Evolutionary conservation across 2,797 vertebrate genomes (phyloP).

Genomic region (Gymnothorax javanicus): DNA sequence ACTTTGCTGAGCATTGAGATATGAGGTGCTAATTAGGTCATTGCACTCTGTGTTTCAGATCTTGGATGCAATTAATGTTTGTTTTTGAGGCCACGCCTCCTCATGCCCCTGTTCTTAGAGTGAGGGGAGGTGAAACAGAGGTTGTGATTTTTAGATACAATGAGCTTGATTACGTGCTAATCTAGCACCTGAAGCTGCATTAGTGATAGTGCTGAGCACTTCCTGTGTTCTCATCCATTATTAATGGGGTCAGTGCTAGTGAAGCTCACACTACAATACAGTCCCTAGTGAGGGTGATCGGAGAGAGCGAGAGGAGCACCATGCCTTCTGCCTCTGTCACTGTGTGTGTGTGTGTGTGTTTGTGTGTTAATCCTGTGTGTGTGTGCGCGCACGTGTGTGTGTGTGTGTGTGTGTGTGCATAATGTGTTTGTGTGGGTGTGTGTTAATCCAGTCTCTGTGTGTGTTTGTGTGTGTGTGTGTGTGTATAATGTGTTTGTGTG

Average conservation of each 20-base stretch:
- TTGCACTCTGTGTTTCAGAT: background rate
- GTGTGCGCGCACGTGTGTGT: background rate
- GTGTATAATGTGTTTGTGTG: no score
- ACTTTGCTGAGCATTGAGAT: no score
- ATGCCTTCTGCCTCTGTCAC: background rate
- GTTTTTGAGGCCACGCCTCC: background rate
- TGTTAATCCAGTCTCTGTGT: background rate
- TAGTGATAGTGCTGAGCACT: conserved; percentile 52
- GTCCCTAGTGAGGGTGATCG: no score
- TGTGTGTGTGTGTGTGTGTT: conserved; percentile 18
- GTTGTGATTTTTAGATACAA: conserved; percentile 48
- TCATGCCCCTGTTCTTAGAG: conserved; percentile 41
- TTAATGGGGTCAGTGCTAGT: conserved; percentile 44
- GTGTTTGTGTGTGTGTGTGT: no score
- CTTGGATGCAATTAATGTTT: background rate
- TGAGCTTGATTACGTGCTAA: conserved; percentile 36
- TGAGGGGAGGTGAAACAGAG: conserved; percentile 33
- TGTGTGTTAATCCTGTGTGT: conserved; percentile 12
- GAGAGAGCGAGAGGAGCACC: background rate
- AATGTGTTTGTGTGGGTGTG: background rate
- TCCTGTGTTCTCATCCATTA: conserved; percentile 56
- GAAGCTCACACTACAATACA: conserved; percentile 36
- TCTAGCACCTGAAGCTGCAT: conserved; percentile 49
- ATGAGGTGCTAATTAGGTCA: background rate
- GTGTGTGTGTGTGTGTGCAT: background rate